Evolutionary conservation across 2,113 vertebrate genomes (phyloP).

Genomic region (Pyxicephalus adspersus): DNA sequence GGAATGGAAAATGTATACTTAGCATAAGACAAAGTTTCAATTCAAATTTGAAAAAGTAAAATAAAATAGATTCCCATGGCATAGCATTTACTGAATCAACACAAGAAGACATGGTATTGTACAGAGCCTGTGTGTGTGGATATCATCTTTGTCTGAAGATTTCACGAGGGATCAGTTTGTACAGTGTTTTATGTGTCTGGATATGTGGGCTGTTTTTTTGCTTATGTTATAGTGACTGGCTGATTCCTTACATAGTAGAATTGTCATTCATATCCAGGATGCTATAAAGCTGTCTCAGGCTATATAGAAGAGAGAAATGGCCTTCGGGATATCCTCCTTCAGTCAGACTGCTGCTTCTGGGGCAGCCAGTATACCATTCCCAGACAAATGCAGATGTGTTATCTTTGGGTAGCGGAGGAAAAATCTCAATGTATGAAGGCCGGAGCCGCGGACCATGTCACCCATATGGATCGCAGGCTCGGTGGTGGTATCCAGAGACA

Average conservation of each 20-base stretch:
- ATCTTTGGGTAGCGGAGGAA: background rate
- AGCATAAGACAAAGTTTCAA: no score
- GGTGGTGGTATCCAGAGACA: no score
- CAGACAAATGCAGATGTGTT: background rate
- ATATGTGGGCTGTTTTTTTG: background rate
- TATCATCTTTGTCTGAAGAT: no score
- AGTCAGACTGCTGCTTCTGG: background rate
- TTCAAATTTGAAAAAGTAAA: no score
- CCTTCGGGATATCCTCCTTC: conserved; percentile 1
- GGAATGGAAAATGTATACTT: no score
- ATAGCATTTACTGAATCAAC: no score
- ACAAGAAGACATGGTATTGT: no score
- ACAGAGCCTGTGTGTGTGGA: no score
- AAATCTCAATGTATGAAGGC: background rate
- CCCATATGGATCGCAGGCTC: no score
- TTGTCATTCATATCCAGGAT: conserved; percentile 16
- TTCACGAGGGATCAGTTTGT: background rate
- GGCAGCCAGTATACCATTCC: background rate
- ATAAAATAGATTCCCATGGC: no score
- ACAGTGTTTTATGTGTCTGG: background rate
- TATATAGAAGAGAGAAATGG: background rate
- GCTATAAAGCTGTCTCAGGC: conserved; percentile 3
- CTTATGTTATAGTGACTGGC: conserved; percentile 5
- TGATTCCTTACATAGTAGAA: background rate
- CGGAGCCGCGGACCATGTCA: no score